phyloP scores from a whole-genome alignment of 2,797 vertebrate species.

The Coendou prehensilis region DNA sequence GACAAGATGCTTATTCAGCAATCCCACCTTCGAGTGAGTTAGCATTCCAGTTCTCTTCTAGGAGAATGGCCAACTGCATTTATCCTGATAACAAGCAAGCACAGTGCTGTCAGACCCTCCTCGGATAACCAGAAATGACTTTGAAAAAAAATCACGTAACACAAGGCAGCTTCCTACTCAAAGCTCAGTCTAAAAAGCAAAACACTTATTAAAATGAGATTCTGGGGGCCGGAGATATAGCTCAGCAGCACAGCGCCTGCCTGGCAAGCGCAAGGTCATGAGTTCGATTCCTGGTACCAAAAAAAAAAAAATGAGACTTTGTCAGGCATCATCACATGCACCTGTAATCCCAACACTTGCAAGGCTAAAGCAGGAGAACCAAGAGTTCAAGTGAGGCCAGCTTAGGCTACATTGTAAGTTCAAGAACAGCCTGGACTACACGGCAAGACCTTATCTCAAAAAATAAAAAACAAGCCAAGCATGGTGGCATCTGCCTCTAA shows the following conservation, averaged over 20 bases:
- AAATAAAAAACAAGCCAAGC: not conserved
- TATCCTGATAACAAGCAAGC: not conserved
- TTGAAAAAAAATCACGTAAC: constrained; percentile 43
- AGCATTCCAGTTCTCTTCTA: constrained; percentile 58
- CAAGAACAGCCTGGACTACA: not conserved
- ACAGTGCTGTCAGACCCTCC: constrained; percentile 44
- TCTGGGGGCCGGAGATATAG: no score
- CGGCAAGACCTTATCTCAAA: not conserved
- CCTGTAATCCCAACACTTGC: not conserved
- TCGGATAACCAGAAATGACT: constrained; percentile 7
- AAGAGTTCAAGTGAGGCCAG: not conserved
- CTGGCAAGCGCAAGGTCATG: no score
- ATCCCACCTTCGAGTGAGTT: constrained; percentile 31
- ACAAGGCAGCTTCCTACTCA: constrained; percentile 11
- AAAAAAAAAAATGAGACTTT: not conserved
- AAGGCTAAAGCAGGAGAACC: not conserved
- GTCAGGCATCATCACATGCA: not conserved
- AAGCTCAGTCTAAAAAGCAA: constrained; percentile 36
- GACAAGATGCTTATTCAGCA: constrained; percentile 57
- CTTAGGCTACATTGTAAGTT: not conserved
- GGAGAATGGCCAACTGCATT: constrained; percentile 28
- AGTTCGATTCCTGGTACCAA: no score
- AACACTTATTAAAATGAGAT: constrained; percentile 43
- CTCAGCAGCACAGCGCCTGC: no score
- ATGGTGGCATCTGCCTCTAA: not conserved